Evolutionary conservation across 2,888 invertebrate species (phyloP).

Genomic region (Steromphala cineraria): DNA sequence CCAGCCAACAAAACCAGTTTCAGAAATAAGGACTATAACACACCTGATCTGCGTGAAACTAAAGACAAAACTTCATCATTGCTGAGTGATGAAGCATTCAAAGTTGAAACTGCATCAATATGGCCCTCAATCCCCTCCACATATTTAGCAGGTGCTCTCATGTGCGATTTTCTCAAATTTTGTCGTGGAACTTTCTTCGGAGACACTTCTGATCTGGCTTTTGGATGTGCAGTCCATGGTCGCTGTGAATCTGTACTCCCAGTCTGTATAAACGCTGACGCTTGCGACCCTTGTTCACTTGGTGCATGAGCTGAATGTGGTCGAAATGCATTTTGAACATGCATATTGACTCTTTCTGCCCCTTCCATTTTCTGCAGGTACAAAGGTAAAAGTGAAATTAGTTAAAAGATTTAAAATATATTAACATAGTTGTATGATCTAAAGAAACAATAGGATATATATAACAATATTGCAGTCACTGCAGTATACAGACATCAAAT

Average conservation of each 20-base stretch:
- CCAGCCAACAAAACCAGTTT: too few species aligned
- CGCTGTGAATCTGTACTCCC: conserved; percentile 7
- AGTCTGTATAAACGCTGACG: background rate
- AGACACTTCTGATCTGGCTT: conserved; percentile 31
- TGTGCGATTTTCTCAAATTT: conserved; percentile 34
- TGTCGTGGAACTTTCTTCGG: conserved; percentile 35
- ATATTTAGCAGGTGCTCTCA: conserved; percentile 30
- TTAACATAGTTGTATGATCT: too few species aligned
- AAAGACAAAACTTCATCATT: too few species aligned
- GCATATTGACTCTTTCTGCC: background rate
- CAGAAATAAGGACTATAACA: background rate
- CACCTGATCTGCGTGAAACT: too few species aligned
- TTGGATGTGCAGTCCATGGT: conserved; percentile 41
- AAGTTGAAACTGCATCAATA: background rate
- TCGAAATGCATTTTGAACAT: background rate
- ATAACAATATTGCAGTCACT: too few species aligned
- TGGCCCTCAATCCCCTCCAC: background rate
- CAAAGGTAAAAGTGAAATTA: background rate
- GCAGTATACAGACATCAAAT: too few species aligned
- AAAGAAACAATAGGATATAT: too few species aligned
- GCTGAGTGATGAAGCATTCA: background rate
- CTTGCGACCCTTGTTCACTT: background rate
- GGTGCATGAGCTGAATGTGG: conserved; percentile 29
- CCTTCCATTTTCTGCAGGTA: background rate
- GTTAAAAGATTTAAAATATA: too few species aligned